phyloP scores from a whole-genome alignment of 2,888 invertebrate species.

The Yponomeuta sedellus region DNA sequence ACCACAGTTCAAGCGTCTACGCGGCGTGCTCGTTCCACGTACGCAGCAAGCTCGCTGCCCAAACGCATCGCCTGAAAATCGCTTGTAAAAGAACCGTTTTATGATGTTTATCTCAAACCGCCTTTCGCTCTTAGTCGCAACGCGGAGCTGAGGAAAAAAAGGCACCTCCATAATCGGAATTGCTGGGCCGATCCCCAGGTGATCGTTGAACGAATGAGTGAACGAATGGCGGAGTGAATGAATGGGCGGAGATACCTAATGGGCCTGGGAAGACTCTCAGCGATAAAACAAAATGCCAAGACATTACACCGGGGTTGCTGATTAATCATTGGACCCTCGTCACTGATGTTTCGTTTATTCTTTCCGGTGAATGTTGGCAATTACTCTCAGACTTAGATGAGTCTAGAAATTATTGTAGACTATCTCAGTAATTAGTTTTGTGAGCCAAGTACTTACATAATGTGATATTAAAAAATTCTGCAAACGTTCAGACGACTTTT shows the following conservation, averaged over 20 bases:
- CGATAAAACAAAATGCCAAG: constrained; percentile 57
- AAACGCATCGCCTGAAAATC: too few species aligned
- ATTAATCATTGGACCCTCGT: constrained; percentile 21
- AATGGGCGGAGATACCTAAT: constrained; percentile 54
- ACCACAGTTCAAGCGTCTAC: too few species aligned
- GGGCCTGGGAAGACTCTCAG: constrained; percentile 56
- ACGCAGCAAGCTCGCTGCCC: too few species aligned
- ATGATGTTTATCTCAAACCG: too few species aligned
- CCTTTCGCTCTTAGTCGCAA: background rate
- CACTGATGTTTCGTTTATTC: constrained; percentile 11
- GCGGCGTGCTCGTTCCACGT: too few species aligned
- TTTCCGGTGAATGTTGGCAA: constrained; percentile 27
- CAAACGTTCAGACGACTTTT: too few species aligned
- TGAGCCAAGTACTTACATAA: too few species aligned
- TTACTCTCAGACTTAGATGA: background rate
- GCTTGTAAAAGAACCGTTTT: too few species aligned
- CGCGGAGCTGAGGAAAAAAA: constrained; percentile 38
- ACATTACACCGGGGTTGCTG: constrained; percentile 43
- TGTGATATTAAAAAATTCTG: too few species aligned
- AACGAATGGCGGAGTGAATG: constrained; percentile 49
- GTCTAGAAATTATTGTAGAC: too few species aligned
- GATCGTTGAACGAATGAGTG: constrained; percentile 54
- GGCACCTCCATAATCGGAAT: constrained; percentile 46
- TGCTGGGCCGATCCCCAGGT: constrained; percentile 50
- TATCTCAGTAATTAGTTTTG: too few species aligned